These are phyloP conservation scores for Thyatira batis DNA, from an alignment of 2,888 invertebrate species.

Conservation along the genomic window DNA sequence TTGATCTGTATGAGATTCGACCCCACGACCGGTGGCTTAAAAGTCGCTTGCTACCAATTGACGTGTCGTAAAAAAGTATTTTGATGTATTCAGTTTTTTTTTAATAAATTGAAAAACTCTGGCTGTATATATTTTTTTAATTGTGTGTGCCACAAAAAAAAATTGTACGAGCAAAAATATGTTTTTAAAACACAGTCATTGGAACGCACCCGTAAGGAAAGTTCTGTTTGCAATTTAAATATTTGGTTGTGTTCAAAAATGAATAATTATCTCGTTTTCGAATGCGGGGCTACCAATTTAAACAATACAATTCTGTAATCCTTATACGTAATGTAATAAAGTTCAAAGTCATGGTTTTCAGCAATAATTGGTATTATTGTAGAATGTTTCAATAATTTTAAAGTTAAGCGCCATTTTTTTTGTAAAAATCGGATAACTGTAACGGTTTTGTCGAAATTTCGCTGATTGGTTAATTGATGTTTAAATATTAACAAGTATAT, in stretches of 20 bases:
- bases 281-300: conserved; percentile 36
- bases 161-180: conserved; percentile 44
- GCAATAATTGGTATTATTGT: conserved; percentile 19
- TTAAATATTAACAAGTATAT: conserved; percentile 53
- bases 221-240: conserved; percentile 61
- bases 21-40: no score
- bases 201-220: conserved; percentile 57
- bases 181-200: conserved; percentile 46
- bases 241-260: conserved; percentile 70
- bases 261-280: conserved; percentile 69
- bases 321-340: conserved; percentile 16
- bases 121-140: neutral
- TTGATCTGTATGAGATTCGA: no score
- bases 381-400: conserved; percentile 37
- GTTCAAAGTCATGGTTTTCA: conserved; percentile 7
- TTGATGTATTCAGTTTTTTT: no score
- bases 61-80: no score
- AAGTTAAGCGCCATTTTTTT: conserved; percentile 60
- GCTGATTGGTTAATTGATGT: conserved; percentile 75
- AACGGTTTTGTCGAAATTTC: conserved; percentile 70
- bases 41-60: no score
- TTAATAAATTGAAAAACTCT: no score
- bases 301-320: conserved; percentile 15
- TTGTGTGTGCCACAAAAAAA: conserved; percentile 34
- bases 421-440: conserved; percentile 61